A percentile compares a stretch with the other conserved stretches of the same genome.
phyloP scores from a whole-genome alignment of 1,140 invertebrate species.

The Platyura marginata region DNA sequence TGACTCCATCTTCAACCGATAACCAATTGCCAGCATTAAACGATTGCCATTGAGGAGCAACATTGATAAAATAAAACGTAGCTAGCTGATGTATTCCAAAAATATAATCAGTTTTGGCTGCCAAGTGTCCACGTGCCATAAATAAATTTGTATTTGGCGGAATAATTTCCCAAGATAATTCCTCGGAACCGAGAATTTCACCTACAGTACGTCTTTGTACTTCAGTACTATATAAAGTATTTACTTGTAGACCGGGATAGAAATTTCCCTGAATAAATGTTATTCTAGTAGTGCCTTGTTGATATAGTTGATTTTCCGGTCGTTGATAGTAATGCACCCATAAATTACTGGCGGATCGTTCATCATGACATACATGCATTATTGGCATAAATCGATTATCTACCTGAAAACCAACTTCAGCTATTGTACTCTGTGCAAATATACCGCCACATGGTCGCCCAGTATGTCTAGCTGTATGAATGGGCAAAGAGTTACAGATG shows the following conservation, averaged over 20 bases:
- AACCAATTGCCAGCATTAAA: slow-evolving; percentile 47
- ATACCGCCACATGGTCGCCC: not conserved
- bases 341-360: not conserved
- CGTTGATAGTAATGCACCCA: not conserved
- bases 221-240: not conserved
- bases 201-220: no score
- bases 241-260: not conserved
- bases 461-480: not conserved
- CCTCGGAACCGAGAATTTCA: no score
- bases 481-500: not conserved
- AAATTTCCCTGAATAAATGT: not conserved
- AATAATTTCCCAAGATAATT: no score
- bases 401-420: slow-evolving; percentile 1
- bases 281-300: not conserved
- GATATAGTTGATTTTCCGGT: not conserved
- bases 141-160: slow-evolving; percentile 18
- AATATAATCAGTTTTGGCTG: slow-evolving; percentile 43
- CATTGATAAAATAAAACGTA: slow-evolving; percentile 46
- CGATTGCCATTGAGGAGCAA: slow-evolving; percentile 40
- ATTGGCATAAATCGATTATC: not conserved
- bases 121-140: slow-evolving; percentile 43
- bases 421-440: not conserved
- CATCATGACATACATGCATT: not conserved
- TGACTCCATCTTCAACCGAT: slow-evolving; percentile 24
- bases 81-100: slow-evolving; percentile 38